Evolutionary conservation across 1,140 invertebrate genomes (phyloP), one percentile per base, ranked within the genome.

Genomic region (Cherax destructor): DNA sequence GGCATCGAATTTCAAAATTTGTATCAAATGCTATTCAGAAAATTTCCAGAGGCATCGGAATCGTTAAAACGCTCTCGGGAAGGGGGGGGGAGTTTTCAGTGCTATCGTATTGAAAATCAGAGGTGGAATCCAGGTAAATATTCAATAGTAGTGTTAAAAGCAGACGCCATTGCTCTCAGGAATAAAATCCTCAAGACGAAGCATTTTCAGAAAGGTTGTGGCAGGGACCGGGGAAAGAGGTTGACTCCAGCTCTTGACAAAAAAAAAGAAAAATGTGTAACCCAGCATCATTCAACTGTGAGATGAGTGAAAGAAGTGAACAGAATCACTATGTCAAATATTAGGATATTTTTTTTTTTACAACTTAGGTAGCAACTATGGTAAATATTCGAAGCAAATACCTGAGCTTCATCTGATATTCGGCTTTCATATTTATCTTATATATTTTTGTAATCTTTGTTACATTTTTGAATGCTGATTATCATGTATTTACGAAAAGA

Each of bases 361-460:
- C 7, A 74, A 5, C 24, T 30, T 30, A 24, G 24, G n/a, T 30
- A 59, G 56, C 10, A 59, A 24, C 9, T 56, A 56, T 56, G 56
- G 9, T 52, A 41, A 83, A 65, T 69, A 10, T n/a, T 69, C 13
- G 59, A 65, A 65, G 81, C 81, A 13, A 16, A 77, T 59, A 10
- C 11, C 50, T 16, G 78, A 78, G 85, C 79, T 65, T 83, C 65
- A 24, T 74, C 47, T 83, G 61, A 88, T 88, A 88, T 88, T 81
- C 87, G 87, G 87, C 87, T 88, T 88, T 88, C 87, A 88, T 80
- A 88, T 59, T 83, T 74, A 88, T 88, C 78, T 56, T 79, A 88
- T 88, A 88, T 88, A 88, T 88, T 88, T 88, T 88, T 88, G 59
- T 88, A 88, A 88, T 88, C 87, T 81, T 88, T 88, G 87, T 88